Evolutionary conservation across 2,888 invertebrate genomes (phyloP), one percentile per base, ranked within the genome.

Genomic region (Acrobasis suavella): DNA sequence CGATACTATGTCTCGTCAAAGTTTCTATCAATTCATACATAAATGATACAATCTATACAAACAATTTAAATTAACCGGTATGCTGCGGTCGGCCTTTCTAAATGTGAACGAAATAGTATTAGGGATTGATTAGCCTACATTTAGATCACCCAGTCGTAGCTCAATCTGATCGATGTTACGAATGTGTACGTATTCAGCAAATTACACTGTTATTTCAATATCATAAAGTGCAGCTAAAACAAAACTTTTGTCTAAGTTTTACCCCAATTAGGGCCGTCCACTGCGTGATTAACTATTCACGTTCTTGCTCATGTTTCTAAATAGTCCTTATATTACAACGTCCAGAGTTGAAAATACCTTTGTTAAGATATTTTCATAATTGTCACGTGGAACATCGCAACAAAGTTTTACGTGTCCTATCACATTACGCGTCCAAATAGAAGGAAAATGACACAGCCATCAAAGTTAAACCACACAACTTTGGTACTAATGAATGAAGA

Each of bases 401-500:
- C 46, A 46, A 14, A 15, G 37, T 52, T 52, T n/a, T 22, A 52
- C 32, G 52, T 67, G 65, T 69, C 67, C 42, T 46, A 52, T 60
- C 58, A 62, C 62, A 46, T 61, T 60, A 61, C 66, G 65, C 62
- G 63, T 60, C 65, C 63, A 55, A 68, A 65, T 61, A 65, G 62
- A 32, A 12, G 65, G 63, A 62, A 77, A 77, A 76, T 78, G 74
- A 76, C 66, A 65, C 66, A 56, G 66, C 69, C 72, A 73, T 74
- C 77, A 75, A 82, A 85, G 75, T 84, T 80, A 75, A 75, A 72
- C 80, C 80, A 75, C 77, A 75, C 75, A 80, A 84, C 79, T 83
- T 81, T 70, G 73, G 52, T 69, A 72, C 74, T 83, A 85, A 83
- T 85, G 81, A 84, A 86, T 84, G 80, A 82, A 82, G 81, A 81